Percentiles rank a stretch among this genome's conserved stretches.
phyloP scores from a whole-genome alignment of 1,140 invertebrate genomes.

The Ceratosolen fusciceps region DNA sequence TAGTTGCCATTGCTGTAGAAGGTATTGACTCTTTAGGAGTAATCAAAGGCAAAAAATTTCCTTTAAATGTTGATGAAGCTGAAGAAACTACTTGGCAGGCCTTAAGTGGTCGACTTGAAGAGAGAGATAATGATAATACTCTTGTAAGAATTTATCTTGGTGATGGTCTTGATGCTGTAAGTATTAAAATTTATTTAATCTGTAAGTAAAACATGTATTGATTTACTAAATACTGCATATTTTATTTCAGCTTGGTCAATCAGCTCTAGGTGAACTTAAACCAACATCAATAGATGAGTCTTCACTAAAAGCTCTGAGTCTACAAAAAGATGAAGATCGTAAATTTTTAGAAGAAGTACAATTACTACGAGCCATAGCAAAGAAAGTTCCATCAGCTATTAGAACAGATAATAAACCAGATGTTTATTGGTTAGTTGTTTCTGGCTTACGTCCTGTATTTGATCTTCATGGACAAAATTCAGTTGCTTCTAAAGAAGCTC shows the following conservation, averaged over 20 bases:
- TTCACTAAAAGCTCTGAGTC: slow-evolving; percentile 56
- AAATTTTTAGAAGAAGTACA: slow-evolving; percentile 78
- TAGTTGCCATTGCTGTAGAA: slow-evolving; percentile 82
- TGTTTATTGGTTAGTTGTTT: slow-evolving; percentile 78
- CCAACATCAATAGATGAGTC: slow-evolving; percentile 62
- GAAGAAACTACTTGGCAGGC: slow-evolving; percentile 77
- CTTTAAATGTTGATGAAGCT: slow-evolving; percentile 76
- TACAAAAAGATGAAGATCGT: slow-evolving; percentile 74
- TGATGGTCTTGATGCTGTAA: slow-evolving; percentile 77
- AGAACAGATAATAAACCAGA: slow-evolving; percentile 75
- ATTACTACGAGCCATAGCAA: slow-evolving; percentile 75
- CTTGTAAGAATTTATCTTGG: slow-evolving; percentile 77
- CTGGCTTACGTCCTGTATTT: slow-evolving; percentile 75
- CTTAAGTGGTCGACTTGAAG: slow-evolving; percentile 73
- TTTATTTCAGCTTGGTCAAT: slow-evolving; percentile 63
- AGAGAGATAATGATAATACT: slow-evolving; percentile 73
- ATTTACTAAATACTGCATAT: slow-evolving; percentile 15
- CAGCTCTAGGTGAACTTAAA: slow-evolving; percentile 73
- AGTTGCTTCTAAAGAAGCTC: slow-evolving; percentile 77
- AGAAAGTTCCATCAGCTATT: slow-evolving; percentile 73
- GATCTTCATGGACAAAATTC: slow-evolving; percentile 80
- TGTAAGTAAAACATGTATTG: slow-evolving; percentile 31
- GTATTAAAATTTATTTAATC: slow-evolving; percentile 51
- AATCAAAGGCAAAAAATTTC: slow-evolving; percentile 73
- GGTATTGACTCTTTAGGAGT: slow-evolving; percentile 73